Evolutionary conservation across 2,888 invertebrate species (phyloP).

Genomic region (Aspidiotus rigidus): DNA sequence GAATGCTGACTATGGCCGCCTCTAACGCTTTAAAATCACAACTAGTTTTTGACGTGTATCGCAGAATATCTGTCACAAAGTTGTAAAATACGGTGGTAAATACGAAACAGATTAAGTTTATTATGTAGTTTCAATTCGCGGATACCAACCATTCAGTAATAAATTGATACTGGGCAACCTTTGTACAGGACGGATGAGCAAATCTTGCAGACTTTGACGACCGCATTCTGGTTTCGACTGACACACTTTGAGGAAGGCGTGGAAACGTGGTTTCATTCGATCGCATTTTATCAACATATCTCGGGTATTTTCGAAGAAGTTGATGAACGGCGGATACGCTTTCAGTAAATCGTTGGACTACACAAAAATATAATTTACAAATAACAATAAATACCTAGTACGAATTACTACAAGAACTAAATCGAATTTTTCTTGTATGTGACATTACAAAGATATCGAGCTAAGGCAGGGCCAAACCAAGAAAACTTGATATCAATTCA

Average conservation of each 20-base stretch:
- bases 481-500: no score
- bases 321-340: constrained; percentile 95
- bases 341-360: constrained; percentile 75
- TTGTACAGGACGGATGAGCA: constrained; percentile 95
- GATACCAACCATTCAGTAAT: constrained; percentile 71
- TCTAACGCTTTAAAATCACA: constrained; percentile 78
- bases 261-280: constrained; percentile 83
- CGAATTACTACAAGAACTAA: no score
- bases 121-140: background rate
- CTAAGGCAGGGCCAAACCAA: no score
- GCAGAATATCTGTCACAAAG: constrained; percentile 69
- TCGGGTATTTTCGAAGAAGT: constrained; percentile 95
- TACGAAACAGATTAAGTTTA: background rate
- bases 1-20: constrained; percentile 74
- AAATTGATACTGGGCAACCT: constrained; percentile 92
- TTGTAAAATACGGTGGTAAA: background rate
- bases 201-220: constrained; percentile 86
- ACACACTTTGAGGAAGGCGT: constrained; percentile 94
- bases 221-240: constrained; percentile 92
- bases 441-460: no score
- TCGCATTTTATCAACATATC: constrained; percentile 86
- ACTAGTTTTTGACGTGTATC: constrained; percentile 80
- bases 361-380: constrained; percentile 16
- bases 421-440: no score
- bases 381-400: background rate